These are phyloP conservation scores for Harpagoxenus sublaevis DNA, from an alignment of 2,888 invertebrate genomes.

Conservation along the genomic window DNA sequence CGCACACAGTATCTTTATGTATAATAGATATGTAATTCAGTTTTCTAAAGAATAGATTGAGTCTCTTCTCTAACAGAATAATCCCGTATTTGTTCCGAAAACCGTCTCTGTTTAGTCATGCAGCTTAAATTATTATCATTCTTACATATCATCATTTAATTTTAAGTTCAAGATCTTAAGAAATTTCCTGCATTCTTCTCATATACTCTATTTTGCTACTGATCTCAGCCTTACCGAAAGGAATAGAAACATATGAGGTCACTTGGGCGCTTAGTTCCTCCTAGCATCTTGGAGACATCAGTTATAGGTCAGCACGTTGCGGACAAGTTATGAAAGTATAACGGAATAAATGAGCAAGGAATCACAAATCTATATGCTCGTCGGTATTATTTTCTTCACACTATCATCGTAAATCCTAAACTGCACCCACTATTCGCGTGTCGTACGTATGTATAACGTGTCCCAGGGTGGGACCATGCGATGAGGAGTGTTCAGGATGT, in stretches of 20 bases:
- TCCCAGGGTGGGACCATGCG: constrained; percentile 57
- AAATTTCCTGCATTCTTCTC: background rate
- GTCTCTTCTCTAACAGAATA: background rate
- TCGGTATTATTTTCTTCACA: background rate
- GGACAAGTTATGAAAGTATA: background rate
- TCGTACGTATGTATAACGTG: constrained; percentile 35
- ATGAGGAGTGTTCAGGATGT: constrained; percentile 49
- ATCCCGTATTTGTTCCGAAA: background rate
- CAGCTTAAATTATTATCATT: background rate
- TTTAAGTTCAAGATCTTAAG: background rate
- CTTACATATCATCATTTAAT: background rate
- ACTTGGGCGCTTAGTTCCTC: background rate
- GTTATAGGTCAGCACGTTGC: too few species aligned
- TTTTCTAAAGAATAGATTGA: too few species aligned
- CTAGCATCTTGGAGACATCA: background rate
- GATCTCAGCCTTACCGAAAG: background rate
- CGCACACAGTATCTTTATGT: too few species aligned
- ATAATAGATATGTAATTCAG: too few species aligned
- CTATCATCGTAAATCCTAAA: constrained; percentile 26
- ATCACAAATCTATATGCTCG: background rate
- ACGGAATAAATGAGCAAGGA: background rate
- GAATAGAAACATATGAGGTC: background rate
- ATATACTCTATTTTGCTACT: background rate
- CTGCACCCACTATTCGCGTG: constrained; percentile 76
- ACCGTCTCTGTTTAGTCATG: too few species aligned